Percentiles rank a stretch among this genome's conserved stretches.
phyloP scores from a whole-genome alignment of 2,113 vertebrate genomes.

The Campylomormyrus tamandua region DNA sequence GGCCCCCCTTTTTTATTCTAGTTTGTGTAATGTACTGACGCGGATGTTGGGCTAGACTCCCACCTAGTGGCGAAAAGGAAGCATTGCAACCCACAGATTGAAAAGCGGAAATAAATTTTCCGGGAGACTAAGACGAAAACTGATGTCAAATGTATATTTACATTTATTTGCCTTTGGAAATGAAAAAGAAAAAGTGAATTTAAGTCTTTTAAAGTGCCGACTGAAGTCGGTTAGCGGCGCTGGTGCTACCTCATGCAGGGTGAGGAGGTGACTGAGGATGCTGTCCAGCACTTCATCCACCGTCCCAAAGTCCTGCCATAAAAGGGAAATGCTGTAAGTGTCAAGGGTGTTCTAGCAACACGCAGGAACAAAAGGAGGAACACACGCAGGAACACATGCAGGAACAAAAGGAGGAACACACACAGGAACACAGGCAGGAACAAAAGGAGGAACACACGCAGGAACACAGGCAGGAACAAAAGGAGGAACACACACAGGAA shows the following conservation, averaged over 20 bases:
- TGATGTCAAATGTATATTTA: neutral
- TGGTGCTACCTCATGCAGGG: slow-evolving; percentile 85
- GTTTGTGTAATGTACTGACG: neutral
- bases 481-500: too few relatives aligned
- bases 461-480: too few relatives aligned
- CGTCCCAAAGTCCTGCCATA: slow-evolving; percentile 81
- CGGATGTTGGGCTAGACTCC: slow-evolving; percentile 33
- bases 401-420: too few relatives aligned
- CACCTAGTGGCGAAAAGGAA: slow-evolving; percentile 40
- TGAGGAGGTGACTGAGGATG: slow-evolving; percentile 92
- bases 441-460: too few relatives aligned
- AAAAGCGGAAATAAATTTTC: neutral
- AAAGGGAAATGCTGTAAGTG: neutral
- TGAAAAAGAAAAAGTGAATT: neutral
- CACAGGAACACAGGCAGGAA: too few relatives aligned
- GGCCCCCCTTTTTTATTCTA: neutral
- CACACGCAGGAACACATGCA: neutral
- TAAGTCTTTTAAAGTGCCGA: neutral
- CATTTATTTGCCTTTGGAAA: neutral
- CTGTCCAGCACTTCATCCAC: slow-evolving; percentile 95
- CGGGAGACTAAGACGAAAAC: neutral
- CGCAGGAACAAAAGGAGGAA: too few relatives aligned
- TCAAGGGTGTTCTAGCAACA: neutral
- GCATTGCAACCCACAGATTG: too few relatives aligned
- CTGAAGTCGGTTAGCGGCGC: neutral